phyloP scores from a whole-genome alignment of 2,888 invertebrate species.

The Cryptops parisi region DNA sequence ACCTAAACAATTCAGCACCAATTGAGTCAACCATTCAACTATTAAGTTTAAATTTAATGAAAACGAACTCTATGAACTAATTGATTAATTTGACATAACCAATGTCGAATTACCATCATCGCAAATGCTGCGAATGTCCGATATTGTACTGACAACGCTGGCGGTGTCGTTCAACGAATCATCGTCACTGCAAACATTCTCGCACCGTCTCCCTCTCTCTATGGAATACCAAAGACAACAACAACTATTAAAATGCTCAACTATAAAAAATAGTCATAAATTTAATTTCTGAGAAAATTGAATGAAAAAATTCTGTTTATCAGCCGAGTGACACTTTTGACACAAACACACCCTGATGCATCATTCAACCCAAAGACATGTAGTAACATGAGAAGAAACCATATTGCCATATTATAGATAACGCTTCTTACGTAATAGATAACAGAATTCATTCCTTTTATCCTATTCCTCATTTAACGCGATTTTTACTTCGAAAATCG shows the following conservation, averaged over 20 bases:
- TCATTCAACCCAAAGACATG: no score
- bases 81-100: no score
- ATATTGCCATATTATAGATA: no score
- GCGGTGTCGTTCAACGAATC: slow-evolving; percentile 65
- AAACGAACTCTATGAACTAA: not conserved
- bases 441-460: no score
- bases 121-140: slow-evolving; percentile 53
- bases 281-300: not conserved
- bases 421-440: no score
- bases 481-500: no score
- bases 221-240: not conserved
- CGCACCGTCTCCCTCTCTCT: slow-evolving; percentile 5
- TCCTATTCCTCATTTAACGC: no score
- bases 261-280: no score
- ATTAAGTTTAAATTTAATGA: not conserved
- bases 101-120: slow-evolving; percentile 18
- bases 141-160: slow-evolving; percentile 62
- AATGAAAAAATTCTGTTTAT: not conserved
- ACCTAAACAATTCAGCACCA: not conserved
- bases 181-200: slow-evolving; percentile 39
- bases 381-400: no score
- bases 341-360: no score
- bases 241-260: not conserved
- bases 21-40: not conserved
- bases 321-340: no score